A percentile compares a stretch with the other conserved stretches of the same genome.
Evolutionary conservation across 1,140 invertebrate species (phyloP).

Genomic region (Druon quercuslanigerum): DNA sequence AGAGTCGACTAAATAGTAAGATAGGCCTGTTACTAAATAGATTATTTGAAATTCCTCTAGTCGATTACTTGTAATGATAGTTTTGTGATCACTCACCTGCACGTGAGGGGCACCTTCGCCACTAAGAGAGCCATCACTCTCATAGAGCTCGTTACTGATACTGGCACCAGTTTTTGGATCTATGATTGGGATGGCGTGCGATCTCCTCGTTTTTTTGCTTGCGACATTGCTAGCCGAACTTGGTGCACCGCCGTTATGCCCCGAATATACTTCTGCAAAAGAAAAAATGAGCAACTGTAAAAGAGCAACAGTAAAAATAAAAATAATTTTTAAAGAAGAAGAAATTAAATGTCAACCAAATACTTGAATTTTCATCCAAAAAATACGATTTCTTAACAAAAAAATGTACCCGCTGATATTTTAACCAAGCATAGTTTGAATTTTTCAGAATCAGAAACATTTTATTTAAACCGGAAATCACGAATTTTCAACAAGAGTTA

Average conservation of each 20-base stretch:
- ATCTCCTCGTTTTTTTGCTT: conserved; percentile 59
- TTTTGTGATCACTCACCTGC: conserved; percentile 5
- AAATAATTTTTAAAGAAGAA: not conserved
- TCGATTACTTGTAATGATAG: not conserved
- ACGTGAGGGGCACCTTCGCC: conserved; percentile 7
- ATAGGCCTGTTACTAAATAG: not conserved
- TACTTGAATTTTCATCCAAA: too few relatives aligned
- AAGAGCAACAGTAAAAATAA: too few relatives aligned
- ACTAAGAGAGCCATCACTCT: conserved; percentile 32
- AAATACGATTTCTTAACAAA: too few relatives aligned
- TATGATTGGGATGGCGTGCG: conserved; percentile 65
- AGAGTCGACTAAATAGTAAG: not conserved
- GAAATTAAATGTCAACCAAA: too few relatives aligned
- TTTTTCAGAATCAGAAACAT: not conserved
- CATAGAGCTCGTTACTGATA: conserved; percentile 65
- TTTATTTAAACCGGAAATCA: not conserved
- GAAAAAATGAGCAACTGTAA: conserved; percentile 34
- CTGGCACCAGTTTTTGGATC: conserved; percentile 70
- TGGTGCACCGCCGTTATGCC: conserved; percentile 61
- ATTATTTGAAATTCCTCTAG: conserved; percentile 18
- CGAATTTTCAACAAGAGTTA: too few relatives aligned
- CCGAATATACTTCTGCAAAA: conserved; percentile 62
- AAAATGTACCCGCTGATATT: too few relatives aligned
- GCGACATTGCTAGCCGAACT: conserved; percentile 53
- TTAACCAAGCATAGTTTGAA: too few relatives aligned